These are phyloP conservation scores for Cephalopholis sonnerati DNA, from an alignment of 2,113 vertebrate species.

Conservation along the genomic window DNA sequence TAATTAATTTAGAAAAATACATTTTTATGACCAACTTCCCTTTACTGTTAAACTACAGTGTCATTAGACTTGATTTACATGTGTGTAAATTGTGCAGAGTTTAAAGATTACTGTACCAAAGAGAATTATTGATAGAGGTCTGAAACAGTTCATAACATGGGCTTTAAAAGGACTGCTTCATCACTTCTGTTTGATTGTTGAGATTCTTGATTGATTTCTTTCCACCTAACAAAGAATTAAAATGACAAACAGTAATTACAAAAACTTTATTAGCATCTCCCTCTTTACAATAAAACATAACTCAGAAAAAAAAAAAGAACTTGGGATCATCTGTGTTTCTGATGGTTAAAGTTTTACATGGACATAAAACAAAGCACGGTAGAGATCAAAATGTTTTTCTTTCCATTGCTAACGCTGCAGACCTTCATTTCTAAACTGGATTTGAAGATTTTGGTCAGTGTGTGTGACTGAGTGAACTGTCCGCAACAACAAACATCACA, in stretches of 20 bases:
- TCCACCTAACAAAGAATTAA: background rate
- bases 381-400: background rate
- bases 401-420: background rate
- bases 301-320: background rate
- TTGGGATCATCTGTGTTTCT: background rate
- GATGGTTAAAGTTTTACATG: background rate
- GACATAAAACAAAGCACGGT: background rate
- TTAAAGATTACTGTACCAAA: background rate
- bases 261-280: slow-evolving; percentile 77
- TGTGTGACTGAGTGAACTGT: background rate
- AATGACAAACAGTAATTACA: slow-evolving; percentile 59
- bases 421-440: background rate
- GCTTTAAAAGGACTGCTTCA: background rate
- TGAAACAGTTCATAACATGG: background rate
- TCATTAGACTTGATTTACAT: too few species aligned
- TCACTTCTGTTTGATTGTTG: too few species aligned
- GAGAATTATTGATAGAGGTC: background rate
- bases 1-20: too few species aligned
- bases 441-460: background rate
- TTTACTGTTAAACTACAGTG: too few species aligned
- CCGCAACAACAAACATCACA: slow-evolving; percentile 7
- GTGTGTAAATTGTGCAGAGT: too few species aligned
- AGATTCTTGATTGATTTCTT: background rate
- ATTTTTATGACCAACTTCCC: too few species aligned
- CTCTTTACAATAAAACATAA: slow-evolving; percentile 60